Evolutionary conservation across 2,797 vertebrate species (phyloP), one percentile per base, ranked within the genome.

Genomic region (Carcharodon carcharias): DNA sequence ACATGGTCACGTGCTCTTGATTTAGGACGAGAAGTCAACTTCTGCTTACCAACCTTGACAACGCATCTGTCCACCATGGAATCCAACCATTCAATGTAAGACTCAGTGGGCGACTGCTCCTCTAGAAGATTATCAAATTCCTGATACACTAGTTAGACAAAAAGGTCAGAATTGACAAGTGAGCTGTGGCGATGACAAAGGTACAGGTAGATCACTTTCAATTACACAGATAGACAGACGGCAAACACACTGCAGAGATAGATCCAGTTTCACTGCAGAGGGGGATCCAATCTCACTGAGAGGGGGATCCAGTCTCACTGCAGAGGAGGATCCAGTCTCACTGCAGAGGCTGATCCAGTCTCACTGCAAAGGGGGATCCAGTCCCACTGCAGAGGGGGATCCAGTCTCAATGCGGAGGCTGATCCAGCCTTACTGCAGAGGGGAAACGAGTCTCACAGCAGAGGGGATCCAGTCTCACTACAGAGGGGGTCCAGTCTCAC

Each of bases 51-150:
- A 96, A 99, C 99, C 99, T 99, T 99, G 96, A 99, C 98, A 26
- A 99, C 99, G 58, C 99, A 99, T 97, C 99, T 98, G 97, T 99
- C 99, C 97, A 99, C 99, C 99, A 99, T 99, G 94, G 99, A 98
- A 97, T 99, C 99, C 97, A 99, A 97, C 99, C 99, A 99, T 96
- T 99, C 99, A 0, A 99, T 99, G 97, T 99, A 99, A 0, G 99
- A 99, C 97, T 99, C 99, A 0, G 99, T 99, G 28, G 99, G 99
- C 21, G 99, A 99, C 97, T 99, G 99, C 97, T 99, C 99, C 97
- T 99, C 99, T 97, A 99, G 96, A 23, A 99, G 98, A 96, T 98
- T 99, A 97, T 99, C 99, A 97, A 99, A 99, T 97, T 99, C 99
- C 97, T 99, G 99, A 97, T 99, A 99, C 97, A 99, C 99, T 99